phyloP scores from a whole-genome alignment of 2,888 invertebrate species.

The Zygothrica quintamaculata region DNA sequence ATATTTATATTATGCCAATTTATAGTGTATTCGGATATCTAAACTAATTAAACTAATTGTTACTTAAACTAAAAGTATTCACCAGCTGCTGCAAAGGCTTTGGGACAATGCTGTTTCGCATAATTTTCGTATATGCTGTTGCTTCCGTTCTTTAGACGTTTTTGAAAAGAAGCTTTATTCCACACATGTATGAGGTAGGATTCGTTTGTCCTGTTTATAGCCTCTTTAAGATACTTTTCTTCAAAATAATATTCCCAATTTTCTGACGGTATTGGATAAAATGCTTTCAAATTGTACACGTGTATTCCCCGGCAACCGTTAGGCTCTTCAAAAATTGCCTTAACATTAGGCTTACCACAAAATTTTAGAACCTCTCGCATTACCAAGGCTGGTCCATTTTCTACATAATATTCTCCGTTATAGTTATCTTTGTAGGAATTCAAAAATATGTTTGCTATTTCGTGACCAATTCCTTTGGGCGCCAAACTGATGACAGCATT shows the following conservation, averaged over 20 bases:
- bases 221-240: constrained; percentile 81
- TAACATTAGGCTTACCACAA: constrained; percentile 86
- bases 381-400: no score
- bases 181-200: constrained; percentile 82
- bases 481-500: constrained; percentile 89
- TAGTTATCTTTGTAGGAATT: no score
- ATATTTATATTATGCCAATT: no score
- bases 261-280: constrained; percentile 88
- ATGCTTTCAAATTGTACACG: constrained; percentile 87
- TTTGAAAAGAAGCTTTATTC: constrained; percentile 80
- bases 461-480: constrained; percentile 86
- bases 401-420: no score
- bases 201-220: constrained; percentile 67
- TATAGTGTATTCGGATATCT: no score
- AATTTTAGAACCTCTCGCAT: constrained; percentile 58
- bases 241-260: constrained; percentile 87
- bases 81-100: constrained; percentile 78
- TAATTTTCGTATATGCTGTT: constrained; percentile 79
- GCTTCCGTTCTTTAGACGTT: constrained; percentile 69
- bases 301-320: constrained; percentile 86
- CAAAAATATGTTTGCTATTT: constrained; percentile 84
- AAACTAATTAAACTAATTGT: no score
- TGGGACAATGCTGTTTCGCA: constrained; percentile 81
- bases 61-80: constrained; percentile 71
- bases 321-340: constrained; percentile 84